Evolutionary conservation across 2,797 vertebrate species (phyloP).

Genomic region (Phoebastria nigripes): DNA sequence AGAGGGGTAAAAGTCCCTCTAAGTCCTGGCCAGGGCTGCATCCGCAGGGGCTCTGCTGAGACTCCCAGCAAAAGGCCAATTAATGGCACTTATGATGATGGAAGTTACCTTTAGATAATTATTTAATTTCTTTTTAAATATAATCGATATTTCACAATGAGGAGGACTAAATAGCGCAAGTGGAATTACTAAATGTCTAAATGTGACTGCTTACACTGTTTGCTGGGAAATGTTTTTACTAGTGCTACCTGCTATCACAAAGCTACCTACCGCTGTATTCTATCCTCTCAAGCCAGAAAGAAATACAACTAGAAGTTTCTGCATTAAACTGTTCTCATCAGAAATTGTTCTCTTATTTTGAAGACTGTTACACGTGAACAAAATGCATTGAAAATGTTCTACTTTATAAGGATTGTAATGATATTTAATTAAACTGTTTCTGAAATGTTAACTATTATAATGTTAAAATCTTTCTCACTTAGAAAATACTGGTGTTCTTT

Average conservation of each 20-base stretch:
- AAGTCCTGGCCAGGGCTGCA: background rate
- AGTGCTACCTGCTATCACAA: background rate
- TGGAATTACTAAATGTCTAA: background rate
- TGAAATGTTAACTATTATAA: background rate
- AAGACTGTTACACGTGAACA: background rate
- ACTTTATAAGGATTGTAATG: background rate
- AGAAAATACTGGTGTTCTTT: background rate
- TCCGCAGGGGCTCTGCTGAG: background rate
- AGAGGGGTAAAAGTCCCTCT: background rate
- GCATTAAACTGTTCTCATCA: background rate
- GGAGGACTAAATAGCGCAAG: background rate
- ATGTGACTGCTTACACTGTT: background rate
- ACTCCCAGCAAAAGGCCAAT: background rate
- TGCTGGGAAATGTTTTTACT: background rate
- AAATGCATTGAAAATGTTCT: background rate
- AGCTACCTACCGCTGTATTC: background rate
- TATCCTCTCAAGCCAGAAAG: background rate
- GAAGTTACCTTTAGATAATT: background rate
- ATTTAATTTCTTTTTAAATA: background rate
- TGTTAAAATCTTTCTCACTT: background rate
- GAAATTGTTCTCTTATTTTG: background rate
- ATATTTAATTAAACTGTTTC: background rate
- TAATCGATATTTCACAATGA: background rate
- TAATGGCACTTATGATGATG: background rate
- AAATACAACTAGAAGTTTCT: background rate